phyloP scores from a whole-genome alignment of 2,888 invertebrate species.

The Timandra comae region DNA sequence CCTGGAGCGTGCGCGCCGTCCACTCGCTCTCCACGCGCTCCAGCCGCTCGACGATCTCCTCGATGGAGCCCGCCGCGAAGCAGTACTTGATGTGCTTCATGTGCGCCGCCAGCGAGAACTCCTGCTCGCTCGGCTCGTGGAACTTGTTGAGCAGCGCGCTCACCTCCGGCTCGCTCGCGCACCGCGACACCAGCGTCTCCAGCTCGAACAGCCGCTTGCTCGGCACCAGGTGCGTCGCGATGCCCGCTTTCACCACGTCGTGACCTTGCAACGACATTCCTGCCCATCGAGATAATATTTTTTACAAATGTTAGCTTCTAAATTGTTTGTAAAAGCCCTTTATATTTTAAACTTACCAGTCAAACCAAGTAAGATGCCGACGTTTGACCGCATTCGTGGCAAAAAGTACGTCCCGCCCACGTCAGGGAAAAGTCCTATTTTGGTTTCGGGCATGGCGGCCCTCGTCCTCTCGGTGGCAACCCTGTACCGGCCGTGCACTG shows the following conservation, averaged over 20 bases:
- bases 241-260: constrained; percentile 90
- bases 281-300: constrained; percentile 23
- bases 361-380: constrained; percentile 93
- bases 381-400: constrained; percentile 87
- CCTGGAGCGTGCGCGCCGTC: constrained; percentile 79
- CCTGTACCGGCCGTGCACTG: constrained; percentile 94
- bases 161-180: constrained; percentile 69
- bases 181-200: constrained; percentile 78
- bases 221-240: constrained; percentile 93
- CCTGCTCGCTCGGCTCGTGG: constrained; percentile 74
- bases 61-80: constrained; percentile 85
- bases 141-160: constrained; percentile 78
- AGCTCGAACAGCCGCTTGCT: constrained; percentile 79
- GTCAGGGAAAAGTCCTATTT: constrained; percentile 97
- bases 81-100: constrained; percentile 86
- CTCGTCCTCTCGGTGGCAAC: constrained; percentile 96
- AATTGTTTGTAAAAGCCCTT: not conserved
- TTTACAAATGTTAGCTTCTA: not conserved
- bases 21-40: constrained; percentile 88
- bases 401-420: constrained; percentile 96
- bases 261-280: constrained; percentile 80
- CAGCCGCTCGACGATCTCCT: constrained; percentile 86
- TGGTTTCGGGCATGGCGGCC: constrained; percentile 99
- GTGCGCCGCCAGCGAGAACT: constrained; percentile 82
- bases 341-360: constrained; percentile 78